Evolutionary conservation across 2,797 vertebrate species (phyloP), one percentile per base, ranked within the genome.

Genomic region (Buceros bicornis): DNA sequence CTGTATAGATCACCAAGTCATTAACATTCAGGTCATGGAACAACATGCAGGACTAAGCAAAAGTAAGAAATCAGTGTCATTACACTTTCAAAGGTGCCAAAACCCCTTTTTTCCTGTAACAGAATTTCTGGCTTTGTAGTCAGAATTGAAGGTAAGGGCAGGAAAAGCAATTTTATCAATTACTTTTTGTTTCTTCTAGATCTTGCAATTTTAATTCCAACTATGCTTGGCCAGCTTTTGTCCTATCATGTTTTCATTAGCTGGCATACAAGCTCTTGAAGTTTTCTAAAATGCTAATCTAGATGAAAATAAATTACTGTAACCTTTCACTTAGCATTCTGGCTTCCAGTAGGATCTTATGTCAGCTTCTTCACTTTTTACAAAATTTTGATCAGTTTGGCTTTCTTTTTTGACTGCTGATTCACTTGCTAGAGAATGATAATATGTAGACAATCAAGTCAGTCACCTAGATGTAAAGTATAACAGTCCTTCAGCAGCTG

Each of bases 311-410:
- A 29, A 70, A 87, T 40, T 40, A 87, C 87, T 82, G 65, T 42
- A 89, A 66, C 31, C 22, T 77, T 89, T 93, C 56, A 33, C 33
- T 33, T 33, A 33, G 33, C 33, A 86, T 62, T 96, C 94, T 91
- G 58, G 86, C 76, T 54, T 80, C 58, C 60, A 71, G 80, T 82
- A 47, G 48, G 9, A 58, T 29, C 37, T 40, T 10, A 16, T n/a
- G 86, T 24, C 79, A 60, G 69, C 6, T 95, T 12, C 37, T 40
- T 40, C 37, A 40, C 37, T 40, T 40, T 40, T 40, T 40, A 40
- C 10, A 40, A 77, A 81, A 42, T 85, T 83, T 35, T 82, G 43
- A 84, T 51, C 19, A 76, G 47, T 45, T 93, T 47, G 56, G 48
- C 51, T 70, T 47, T 37, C 19, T 94, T 87, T 10, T 84, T 65